Evolutionary conservation across 2,797 vertebrate species (phyloP), one percentile per base, ranked within the genome.

Genomic region (Oryzias sinensis): DNA sequence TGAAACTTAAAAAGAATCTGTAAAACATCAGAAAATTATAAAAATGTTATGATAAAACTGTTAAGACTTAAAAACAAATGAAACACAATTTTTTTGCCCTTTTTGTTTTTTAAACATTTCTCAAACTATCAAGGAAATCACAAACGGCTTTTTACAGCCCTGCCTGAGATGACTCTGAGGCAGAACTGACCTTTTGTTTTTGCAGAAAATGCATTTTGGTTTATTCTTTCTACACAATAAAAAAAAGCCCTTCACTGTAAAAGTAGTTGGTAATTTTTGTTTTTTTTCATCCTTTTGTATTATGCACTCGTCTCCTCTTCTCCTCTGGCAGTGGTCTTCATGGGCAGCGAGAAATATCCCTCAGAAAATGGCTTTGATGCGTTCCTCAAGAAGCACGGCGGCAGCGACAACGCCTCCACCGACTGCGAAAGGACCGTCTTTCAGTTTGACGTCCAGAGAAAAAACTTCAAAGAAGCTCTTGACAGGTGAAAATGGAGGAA

Each of bases 261-360:
- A 50, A 53, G 44, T 42, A 59, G 11, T 49, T 55, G 27, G 33
- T 40, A 54, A 49, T 59, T 59, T 41, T 62, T 18, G 18, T 18
- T 1, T 51, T 55, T 14, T 42, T 62, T 52, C 29, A 42, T 27
- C 6, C 44, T 44, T n/a, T 27, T 33, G 18, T 44, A n/a, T 49
- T 2, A 42, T 41, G 45, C 9, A 45, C 3, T 45, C 2, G 4
- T 18, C 25, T 4, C 51, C 13, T 56, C 25, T 49, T 51, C 46
- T 49, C 24, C 27, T 51, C 37, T 59, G 72, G 46, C 84, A 97
- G 97, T 98, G 96, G 97, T 98, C 65, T 98, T 97, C 75, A 98
- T 99, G 97, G 96, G 97, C 82, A 97, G 95, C 56, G 90, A 95
- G 88, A 98, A 97, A 80, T 98, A 97, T 65, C 97, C 97, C 1